Conservation (phyloP, 1,140 invertebrate genomes). For the Triops cancriformis region DNA sequence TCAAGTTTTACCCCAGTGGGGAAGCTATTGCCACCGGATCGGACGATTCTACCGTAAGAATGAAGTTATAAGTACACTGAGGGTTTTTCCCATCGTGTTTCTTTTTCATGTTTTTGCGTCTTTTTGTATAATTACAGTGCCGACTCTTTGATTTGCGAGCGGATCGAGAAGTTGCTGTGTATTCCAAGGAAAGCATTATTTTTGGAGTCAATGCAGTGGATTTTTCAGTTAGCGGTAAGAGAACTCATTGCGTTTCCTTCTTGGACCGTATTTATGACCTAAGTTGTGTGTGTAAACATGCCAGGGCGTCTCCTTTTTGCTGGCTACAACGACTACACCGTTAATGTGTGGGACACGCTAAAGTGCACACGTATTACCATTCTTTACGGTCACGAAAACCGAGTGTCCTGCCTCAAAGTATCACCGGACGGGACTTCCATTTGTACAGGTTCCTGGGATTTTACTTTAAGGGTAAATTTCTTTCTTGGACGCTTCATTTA, state of each 20-base stretch:
- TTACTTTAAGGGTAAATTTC: slow-evolving; percentile 69
- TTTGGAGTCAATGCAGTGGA: slow-evolving; percentile 98
- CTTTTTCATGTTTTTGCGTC: slow-evolving; percentile 4
- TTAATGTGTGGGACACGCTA: slow-evolving; percentile 97
- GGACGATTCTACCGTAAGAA: slow-evolving; percentile 85
- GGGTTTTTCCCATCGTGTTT: not conserved
- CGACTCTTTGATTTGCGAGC: slow-evolving; percentile 95
- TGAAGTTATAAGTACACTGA: not conserved
- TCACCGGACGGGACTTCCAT: slow-evolving; percentile 97
- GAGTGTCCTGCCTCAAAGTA: slow-evolving; percentile 84
- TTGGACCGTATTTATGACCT: slow-evolving; percentile 20
- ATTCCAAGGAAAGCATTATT: slow-evolving; percentile 94
- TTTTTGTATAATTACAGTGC: slow-evolving; percentile 53
- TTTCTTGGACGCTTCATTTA: not conserved
- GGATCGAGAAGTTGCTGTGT: slow-evolving; percentile 93
- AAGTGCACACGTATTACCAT: slow-evolving; percentile 85
- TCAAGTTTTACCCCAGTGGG: slow-evolving; percentile 98
- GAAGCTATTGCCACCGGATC: slow-evolving; percentile 96
- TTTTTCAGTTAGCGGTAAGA: slow-evolving; percentile 84
- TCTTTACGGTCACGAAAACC: slow-evolving; percentile 94
- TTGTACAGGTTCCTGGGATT: slow-evolving; percentile 97
- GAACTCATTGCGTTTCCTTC: slow-evolving; percentile 24
- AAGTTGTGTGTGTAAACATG: slow-evolving; percentile 23
- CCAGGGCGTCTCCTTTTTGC: slow-evolving; percentile 87
- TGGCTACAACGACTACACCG: slow-evolving; percentile 97